Evolutionary conservation across 2,888 invertebrate species (phyloP).

Genomic region (Halocaridina rubra): DNA sequence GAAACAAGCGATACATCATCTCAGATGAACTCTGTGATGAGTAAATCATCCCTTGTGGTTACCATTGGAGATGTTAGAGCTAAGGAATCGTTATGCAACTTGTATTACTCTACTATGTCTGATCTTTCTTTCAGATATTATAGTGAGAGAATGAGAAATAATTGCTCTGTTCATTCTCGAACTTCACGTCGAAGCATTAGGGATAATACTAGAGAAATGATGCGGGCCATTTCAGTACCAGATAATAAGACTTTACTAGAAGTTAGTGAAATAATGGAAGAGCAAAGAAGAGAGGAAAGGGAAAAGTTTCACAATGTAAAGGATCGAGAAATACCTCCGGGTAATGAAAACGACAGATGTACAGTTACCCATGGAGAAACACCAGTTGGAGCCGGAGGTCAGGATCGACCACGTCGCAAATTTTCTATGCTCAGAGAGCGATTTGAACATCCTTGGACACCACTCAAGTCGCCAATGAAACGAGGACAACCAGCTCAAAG

Average conservation of each 20-base stretch:
- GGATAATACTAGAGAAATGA: constrained; percentile 33
- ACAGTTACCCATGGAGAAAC: not conserved
- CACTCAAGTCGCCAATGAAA: constrained; percentile 49
- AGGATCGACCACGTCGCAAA: constrained; percentile 34
- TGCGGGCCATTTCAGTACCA: constrained; percentile 46
- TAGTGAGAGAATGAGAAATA: constrained; percentile 49
- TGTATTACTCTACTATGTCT: constrained; percentile 60
- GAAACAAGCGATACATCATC: constrained; percentile 1
- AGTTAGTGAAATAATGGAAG: constrained; percentile 46
- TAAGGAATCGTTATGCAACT: constrained; percentile 59
- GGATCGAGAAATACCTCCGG: not conserved
- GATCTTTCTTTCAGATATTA: constrained; percentile 58
- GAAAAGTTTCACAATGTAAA: not conserved
- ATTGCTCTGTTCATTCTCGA: constrained; percentile 36
- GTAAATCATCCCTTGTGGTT: constrained; percentile 43
- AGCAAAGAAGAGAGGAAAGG: constrained; percentile 16
- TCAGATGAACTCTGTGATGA: constrained; percentile 11
- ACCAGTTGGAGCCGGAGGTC: not conserved
- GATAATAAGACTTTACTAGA: constrained; percentile 46
- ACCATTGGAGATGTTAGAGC: constrained; percentile 54
- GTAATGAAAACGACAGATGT: not conserved
- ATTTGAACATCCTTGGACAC: constrained; percentile 53
- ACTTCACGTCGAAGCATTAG: constrained; percentile 16
- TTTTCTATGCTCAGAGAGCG: constrained; percentile 50
- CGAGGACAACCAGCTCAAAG: constrained; percentile 39